Base-by-base conservation (phyloP, 1,140 invertebrate genomes). In the Hormaphis cornu region DNA sequence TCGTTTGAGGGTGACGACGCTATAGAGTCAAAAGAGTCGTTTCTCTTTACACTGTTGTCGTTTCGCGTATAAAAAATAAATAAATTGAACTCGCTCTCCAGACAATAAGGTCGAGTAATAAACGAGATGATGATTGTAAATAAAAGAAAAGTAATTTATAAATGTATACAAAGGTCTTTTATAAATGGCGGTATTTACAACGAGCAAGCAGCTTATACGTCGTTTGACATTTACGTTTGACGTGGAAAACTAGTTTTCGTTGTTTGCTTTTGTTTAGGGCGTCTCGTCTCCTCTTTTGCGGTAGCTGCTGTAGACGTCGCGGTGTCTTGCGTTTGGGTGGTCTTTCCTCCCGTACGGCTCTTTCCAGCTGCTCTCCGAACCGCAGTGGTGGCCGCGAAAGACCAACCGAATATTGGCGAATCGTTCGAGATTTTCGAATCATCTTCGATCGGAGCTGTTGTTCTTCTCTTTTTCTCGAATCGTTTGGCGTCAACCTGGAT, bases 51-150 rank as follows among this genome's bases (percentile, higher is more conserved):
- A n/a, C n/a, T n/a, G n/a, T 70, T 70, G 58, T 56, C 46, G 69
- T 70, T 70, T 42, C 53, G 69, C n/a, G n/a, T n/a, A n/a, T 42
- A 56, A 42, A 70, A 58, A 70, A 70, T 54, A 69, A 56, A 69
- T 54, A 56, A 56, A 69, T 44, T 53, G 33, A 54, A 69, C 24
- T 8, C 56, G 28, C 26, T 14, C 44, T 50, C 12, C 66, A 56
- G 69, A 59, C 42, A 54, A 59, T 46, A 44, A 59, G 54, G 69
- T 54, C 42, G 69, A 42, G 53, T 52, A 59, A 52, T 52, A 70
- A 54, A 59, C 28, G 69, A 70, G 52, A 52, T 37, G 52, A 52
- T 37, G 50, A 54, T 52, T 59, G 54, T 52, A 70, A 59, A 59
- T 46, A 59, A 70, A 59, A 59, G 54, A 48, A 46, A 58, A 59